Base-by-base conservation (phyloP, 2,888 invertebrate genomes). In the Luperina testacea region DNA sequence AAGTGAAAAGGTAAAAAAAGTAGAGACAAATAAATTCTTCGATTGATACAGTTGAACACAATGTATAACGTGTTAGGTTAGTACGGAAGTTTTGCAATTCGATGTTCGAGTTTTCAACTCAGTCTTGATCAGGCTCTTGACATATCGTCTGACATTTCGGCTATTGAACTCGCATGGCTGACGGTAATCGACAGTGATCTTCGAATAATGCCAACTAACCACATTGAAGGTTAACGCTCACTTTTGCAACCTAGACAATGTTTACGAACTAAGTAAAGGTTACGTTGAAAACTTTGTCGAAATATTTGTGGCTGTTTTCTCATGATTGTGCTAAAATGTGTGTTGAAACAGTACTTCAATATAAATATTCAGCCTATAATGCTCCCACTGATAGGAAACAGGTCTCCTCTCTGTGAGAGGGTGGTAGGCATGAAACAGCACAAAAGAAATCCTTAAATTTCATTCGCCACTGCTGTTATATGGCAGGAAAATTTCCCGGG, bases 221-320 rank as follows among this genome's bases (percentile, higher is more conserved):
- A 81, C 68, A 67, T 42, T 75, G 73, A 82, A 89, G 88, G 89
- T 82, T 82, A 82, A 77, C 73, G 81, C 65, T 84, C 72, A 77
- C 69, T 84, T 32, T 32, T 32, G 45, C 65, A 72, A 51, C 53
- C 63, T 15, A 80, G 61, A 75, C 71, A 71, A 73, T 83, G 42
- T 87, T 83, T 79, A 76, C 63, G 61, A 72, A 76, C 51, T 63
- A 79, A 83, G 67, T 74, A 87, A 79, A 83, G 75, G 75, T 72
- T 69, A 51, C 32, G 45, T 73, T 57, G 59, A 27, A 65, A 75
- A 71, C 38, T 70, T 70, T 59, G 64, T 74, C 7, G 65, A 74
- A 68, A 81, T 59, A 59, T 72, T 68, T 78, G 11, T 57, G 13
- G 1, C 8, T 3, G 24, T 78, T 72, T 61, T 77, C 68, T 79